Evolutionary conservation across 1,140 invertebrate species (phyloP).

Genomic region (Drosophila albomicans): DNA sequence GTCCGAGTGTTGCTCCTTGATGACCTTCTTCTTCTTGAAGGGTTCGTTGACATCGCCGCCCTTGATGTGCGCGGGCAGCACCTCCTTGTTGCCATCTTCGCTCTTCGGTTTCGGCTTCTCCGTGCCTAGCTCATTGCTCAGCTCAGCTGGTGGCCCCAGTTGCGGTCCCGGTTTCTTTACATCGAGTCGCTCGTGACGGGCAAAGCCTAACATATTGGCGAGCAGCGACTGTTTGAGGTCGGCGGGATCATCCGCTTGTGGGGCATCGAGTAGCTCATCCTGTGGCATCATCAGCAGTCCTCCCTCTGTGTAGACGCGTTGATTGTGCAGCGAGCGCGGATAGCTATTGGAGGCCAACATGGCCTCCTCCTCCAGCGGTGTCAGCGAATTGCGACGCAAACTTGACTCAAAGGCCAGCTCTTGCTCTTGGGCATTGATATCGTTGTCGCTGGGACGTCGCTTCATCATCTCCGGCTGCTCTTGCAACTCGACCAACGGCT

Average conservation of each 20-base stretch:
- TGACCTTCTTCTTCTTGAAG: slow-evolving; percentile 80
- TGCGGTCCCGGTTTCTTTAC: slow-evolving; percentile 97
- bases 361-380: slow-evolving; percentile 78
- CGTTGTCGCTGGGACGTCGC: slow-evolving; percentile 49
- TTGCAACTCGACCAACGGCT: slow-evolving; percentile 42
- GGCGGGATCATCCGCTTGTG: slow-evolving; percentile 75
- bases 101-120: slow-evolving; percentile 45
- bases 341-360: slow-evolving; percentile 78
- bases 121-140: slow-evolving; percentile 62
- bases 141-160: slow-evolving; percentile 86
- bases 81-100: slow-evolving; percentile 72
- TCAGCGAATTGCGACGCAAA: slow-evolving; percentile 72
- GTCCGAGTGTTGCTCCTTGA: slow-evolving; percentile 78
- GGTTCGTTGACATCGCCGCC: slow-evolving; percentile 66
- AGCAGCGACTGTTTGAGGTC: slow-evolving; percentile 78
- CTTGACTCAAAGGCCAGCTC: slow-evolving; percentile 68
- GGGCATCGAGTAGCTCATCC: slow-evolving; percentile 47
- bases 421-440: slow-evolving; percentile 50
- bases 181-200: slow-evolving; percentile 93
- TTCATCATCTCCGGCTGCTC: slow-evolving; percentile 57
- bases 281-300: slow-evolving; percentile 86
- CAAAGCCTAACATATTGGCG: slow-evolving; percentile 89
- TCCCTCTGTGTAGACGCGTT: slow-evolving; percentile 88
- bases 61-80: slow-evolving; percentile 79
- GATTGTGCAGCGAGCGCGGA: slow-evolving; percentile 50